A percentile compares a stretch with the other conserved stretches of the same genome.
These are phyloP conservation scores for Drosophila teissieri DNA, from an alignment of 1,140 invertebrate species.

Conservation along the genomic window DNA sequence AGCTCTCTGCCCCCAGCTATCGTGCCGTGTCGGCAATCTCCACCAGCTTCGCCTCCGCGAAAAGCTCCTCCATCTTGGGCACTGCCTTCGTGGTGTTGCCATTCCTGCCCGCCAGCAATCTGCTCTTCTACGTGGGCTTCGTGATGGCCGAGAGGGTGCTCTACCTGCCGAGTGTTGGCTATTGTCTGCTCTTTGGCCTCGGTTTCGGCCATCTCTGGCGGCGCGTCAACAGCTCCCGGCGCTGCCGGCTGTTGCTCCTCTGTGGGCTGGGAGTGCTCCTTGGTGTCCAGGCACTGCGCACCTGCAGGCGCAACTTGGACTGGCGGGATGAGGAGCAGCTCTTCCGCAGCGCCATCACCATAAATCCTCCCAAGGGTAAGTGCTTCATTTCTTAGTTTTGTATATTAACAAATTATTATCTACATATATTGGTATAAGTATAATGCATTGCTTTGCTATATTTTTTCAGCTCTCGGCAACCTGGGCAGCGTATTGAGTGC, in stretches of 20 bases:
- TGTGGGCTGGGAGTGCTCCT: slow-evolving; percentile 74
- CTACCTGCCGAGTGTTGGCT: slow-evolving; percentile 98
- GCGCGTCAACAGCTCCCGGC: slow-evolving; percentile 3
- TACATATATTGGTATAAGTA: too few species aligned
- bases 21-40: not conserved
- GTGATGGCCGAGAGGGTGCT: slow-evolving; percentile 97
- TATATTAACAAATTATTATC: not conserved
- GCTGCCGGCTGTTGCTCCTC: slow-evolving; percentile 65
- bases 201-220: slow-evolving; percentile 88
- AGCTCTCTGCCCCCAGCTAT: slow-evolving; percentile 23
- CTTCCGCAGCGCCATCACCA: slow-evolving; percentile 93
- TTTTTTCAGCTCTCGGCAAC: slow-evolving; percentile 93
- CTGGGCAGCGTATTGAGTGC: slow-evolving; percentile 95
- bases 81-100: slow-evolving; percentile 94
- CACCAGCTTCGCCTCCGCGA: not conserved
- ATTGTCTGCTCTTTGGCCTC: slow-evolving; percentile 95
- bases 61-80: slow-evolving; percentile 89
- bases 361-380: slow-evolving; percentile 98
- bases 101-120: slow-evolving; percentile 97
- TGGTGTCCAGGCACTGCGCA: slow-evolving; percentile 87
- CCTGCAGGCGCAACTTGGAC: slow-evolving; percentile 93
- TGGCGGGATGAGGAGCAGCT: slow-evolving; percentile 97
- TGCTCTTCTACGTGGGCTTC: slow-evolving; percentile 98
- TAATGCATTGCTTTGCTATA: not conserved
- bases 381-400: not conserved